Percentiles rank a stretch among this genome's conserved stretches.
Conservation (phyloP, 2,888 invertebrate genomes). For the Cataglyphis cursor region DNA sequence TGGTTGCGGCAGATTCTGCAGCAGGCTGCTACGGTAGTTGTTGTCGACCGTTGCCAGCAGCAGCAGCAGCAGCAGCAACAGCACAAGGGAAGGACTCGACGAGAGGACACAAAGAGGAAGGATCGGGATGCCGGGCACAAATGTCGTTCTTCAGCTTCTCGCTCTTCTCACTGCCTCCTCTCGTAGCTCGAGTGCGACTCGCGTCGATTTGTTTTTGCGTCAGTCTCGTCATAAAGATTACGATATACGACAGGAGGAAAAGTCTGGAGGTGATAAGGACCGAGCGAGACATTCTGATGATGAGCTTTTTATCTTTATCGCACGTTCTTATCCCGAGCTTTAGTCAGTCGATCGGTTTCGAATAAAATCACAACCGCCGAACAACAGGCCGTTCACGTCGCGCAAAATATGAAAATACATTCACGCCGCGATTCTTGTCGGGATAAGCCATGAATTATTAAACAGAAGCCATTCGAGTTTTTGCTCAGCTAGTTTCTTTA, state of each 20-base stretch:
- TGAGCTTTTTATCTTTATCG: neutral
- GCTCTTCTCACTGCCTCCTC: slow-evolving; percentile 18
- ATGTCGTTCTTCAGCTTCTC: slow-evolving; percentile 43
- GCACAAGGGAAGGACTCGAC: slow-evolving; percentile 7
- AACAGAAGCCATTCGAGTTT: slow-evolving; percentile 16
- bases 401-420: slow-evolving; percentile 48
- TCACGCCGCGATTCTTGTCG: slow-evolving; percentile 34
- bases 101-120: slow-evolving; percentile 39
- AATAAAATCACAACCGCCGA: slow-evolving; percentile 4
- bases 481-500: slow-evolving; percentile 19
- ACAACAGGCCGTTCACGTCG: slow-evolving; percentile 8
- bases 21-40: slow-evolving; percentile 47
- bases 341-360: neutral
- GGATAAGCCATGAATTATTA: slow-evolving; percentile 46
- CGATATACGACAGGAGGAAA: slow-evolving; percentile 17
- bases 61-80: slow-evolving; percentile 3
- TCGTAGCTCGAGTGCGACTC: slow-evolving; percentile 30
- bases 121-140: slow-evolving; percentile 33
- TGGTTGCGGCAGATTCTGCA: slow-evolving; percentile 42
- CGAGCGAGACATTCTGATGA: slow-evolving; percentile 13
- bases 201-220: slow-evolving; percentile 38
- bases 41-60: slow-evolving; percentile 41
- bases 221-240: slow-evolving; percentile 5
- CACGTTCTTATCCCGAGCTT: neutral
- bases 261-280: slow-evolving; percentile 6